Evolutionary conservation across 1,140 invertebrate genomes (phyloP).

Genomic region (Streblospio benedicti): DNA sequence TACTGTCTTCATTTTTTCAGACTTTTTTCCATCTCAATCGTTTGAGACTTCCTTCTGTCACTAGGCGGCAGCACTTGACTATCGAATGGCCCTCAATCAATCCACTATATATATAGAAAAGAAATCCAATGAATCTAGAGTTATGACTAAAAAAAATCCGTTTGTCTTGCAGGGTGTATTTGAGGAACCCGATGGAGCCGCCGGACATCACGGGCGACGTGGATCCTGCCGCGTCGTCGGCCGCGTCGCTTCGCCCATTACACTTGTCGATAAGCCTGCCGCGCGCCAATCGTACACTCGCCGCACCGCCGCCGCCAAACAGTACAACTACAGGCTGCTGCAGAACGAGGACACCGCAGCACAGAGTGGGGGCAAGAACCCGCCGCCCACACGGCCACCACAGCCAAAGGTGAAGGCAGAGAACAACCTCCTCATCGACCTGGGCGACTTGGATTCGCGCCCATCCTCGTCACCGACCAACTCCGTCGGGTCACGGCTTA

Average conservation of each 20-base stretch:
- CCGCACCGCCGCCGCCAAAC: neutral
- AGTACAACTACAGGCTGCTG: neutral
- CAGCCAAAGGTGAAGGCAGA: neutral
- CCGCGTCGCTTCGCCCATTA: neutral
- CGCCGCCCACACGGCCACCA: neutral
- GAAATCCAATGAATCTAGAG: too few species aligned
- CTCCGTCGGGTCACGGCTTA: too few species aligned
- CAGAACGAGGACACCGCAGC: neutral
- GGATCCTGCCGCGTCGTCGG: conserved; percentile 9
- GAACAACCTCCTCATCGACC: conserved; percentile 10
- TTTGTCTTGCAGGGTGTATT: conserved; percentile 54
- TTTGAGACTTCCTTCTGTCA: too few species aligned
- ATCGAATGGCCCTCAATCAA: too few species aligned
- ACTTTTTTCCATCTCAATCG: too few species aligned
- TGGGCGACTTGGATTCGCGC: conserved; percentile 3
- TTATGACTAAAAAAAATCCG: too few species aligned
- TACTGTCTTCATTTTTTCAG: too few species aligned
- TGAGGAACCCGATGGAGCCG: conserved; percentile 74
- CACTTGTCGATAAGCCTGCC: too few species aligned
- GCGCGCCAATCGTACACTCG: too few species aligned
- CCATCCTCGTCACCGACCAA: too few species aligned
- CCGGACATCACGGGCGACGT: conserved; percentile 60
- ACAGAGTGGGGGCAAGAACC: neutral
- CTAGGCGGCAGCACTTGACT: too few species aligned
- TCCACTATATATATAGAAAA: too few species aligned